Conservation (phyloP, 2,113 vertebrate species). For the Speoplatyrhinus poulsoni region DNA sequence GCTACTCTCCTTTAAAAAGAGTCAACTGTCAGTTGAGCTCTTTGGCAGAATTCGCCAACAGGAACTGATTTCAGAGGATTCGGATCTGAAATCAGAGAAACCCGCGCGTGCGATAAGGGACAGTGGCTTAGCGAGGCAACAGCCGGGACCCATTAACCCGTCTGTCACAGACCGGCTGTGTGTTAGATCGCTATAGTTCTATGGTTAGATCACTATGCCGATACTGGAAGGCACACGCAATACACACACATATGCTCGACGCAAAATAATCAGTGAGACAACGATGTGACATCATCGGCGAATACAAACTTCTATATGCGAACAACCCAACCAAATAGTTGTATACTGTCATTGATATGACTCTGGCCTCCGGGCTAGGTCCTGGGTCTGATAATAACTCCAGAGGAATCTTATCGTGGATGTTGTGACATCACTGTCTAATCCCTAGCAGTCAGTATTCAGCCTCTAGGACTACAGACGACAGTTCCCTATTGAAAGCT, state of each 20-base stretch:
- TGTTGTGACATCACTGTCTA: slow-evolving; percentile 59
- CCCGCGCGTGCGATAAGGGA: too few species aligned
- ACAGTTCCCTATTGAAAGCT: slow-evolving; percentile 46
- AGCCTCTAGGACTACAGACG: slow-evolving; percentile 36
- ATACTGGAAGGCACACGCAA: neutral
- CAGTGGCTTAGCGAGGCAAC: neutral
- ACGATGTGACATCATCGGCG: slow-evolving; percentile 51
- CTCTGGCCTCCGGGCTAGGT: slow-evolving; percentile 22
- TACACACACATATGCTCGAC: neutral
- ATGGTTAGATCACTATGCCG: neutral
- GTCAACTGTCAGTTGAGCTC: too few species aligned
- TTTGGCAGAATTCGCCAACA: too few species aligned
- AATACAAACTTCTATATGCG: slow-evolving; percentile 18
- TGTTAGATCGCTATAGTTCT: neutral
- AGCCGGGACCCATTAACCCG: neutral
- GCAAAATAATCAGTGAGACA: slow-evolving; percentile 23
- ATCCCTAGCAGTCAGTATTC: slow-evolving; percentile 51
- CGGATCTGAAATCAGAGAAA: too few species aligned
- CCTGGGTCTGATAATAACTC: slow-evolving; percentile 29
- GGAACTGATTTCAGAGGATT: too few species aligned
- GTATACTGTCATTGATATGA: slow-evolving; percentile 34
- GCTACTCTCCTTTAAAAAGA: too few species aligned
- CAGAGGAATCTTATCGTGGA: slow-evolving; percentile 58
- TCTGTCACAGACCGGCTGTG: neutral
- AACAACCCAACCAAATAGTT: slow-evolving; percentile 13